These are phyloP conservation scores for Dendrocincla fuliginosa DNA, from an alignment of 2,797 vertebrate species.

Conservation along the genomic window DNA sequence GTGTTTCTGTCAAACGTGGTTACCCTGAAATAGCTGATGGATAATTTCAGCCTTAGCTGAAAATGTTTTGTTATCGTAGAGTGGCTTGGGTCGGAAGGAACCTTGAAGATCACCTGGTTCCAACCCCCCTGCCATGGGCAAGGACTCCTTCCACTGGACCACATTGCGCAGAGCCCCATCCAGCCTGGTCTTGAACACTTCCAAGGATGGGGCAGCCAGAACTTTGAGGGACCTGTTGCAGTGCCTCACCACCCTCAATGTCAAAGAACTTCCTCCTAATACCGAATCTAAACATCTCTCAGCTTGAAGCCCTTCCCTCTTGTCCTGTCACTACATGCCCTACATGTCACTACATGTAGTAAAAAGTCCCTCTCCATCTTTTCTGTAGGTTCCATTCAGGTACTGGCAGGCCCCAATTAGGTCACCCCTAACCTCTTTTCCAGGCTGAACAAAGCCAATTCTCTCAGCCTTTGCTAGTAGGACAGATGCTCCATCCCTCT, in stretches of 20 bases:
- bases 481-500: neutral
- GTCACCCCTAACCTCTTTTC: neutral
- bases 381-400: neutral
- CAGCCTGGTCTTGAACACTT: neutral
- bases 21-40: neutral
- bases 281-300: neutral
- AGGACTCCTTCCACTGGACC: neutral
- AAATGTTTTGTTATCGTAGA: neutral
- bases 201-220: neutral
- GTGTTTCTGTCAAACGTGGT: neutral
- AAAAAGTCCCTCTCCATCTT: neutral
- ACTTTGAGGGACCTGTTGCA: neutral
- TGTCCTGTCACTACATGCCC: neutral
- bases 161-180: neutral
- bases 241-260: neutral
- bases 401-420: neutral
- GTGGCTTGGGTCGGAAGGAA: neutral
- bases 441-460: neutral
- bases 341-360: neutral
- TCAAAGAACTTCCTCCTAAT: neutral
- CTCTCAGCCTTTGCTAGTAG: neutral
- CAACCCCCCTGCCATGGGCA: rapidly evolving
- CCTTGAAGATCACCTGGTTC: neutral
- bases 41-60: neutral
- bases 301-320: neutral